Base-by-base conservation (phyloP, 2,888 invertebrate genomes). In the Hesperia comma region DNA sequence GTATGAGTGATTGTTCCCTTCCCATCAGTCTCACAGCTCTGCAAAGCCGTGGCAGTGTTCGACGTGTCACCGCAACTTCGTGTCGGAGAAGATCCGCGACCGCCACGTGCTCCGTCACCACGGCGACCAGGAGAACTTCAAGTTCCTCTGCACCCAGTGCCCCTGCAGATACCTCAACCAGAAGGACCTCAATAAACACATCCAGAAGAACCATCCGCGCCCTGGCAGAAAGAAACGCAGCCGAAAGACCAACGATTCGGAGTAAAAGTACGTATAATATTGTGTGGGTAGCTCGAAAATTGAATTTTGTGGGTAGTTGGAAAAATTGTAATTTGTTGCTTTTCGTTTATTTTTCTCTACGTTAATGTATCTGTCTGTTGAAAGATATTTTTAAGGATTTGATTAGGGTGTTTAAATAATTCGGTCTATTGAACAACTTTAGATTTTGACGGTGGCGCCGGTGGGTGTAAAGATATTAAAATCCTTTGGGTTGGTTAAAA, bases 121-220 rank as follows among this genome's bases (percentile, higher is more conserved):
- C 69, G 83, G 85, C 0, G 81, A 86, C 64, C 85, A 86, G 0
- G 82, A 81, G 1, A 77, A 78, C 58, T 85, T 90, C 74, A 82
- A 83, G 70, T 84, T 82, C 66, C 76, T 77, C 0, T 90, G 92
- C 74, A 75, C 78, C 0, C 75, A 77, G 63, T 90, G 92, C 56
- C 75, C 82, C 0, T 79, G 83, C 75, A 83, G 84, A 82, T 92
- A 88, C 69, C 69, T 86, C 37, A 86, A 84, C 68, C 67, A 75
- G 2, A 88, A 87, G 71, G 90, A 90, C 68, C 75, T 91, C 0
- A 80, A 82, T 43, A 87, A 86, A 61, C 91, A 92, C 71, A 76
- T 80, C 43, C 84, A 86, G 72, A 90, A 88, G 73, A 79, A 75
- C n/a, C 91, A 91, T 32, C 84, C n/a, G 79, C 78, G 67, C 63